Evolutionary conservation across 2,797 vertebrate species (phyloP), one percentile per base, ranked within the genome.

Genomic region (Poecile montanus): DNA sequence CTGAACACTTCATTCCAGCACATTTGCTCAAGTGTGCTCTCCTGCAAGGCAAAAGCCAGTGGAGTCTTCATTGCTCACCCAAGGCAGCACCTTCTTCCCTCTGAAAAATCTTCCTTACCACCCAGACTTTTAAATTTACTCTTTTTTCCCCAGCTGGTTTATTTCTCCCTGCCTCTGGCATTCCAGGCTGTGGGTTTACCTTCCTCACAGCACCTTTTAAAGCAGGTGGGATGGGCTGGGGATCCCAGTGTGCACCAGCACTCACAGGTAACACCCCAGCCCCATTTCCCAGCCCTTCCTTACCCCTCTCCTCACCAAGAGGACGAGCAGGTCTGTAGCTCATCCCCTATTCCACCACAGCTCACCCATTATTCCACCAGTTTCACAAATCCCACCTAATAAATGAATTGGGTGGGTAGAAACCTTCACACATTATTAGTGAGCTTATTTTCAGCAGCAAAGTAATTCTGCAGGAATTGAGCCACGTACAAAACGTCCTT

Each of bases 1-100:
- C 70, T 81, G 40, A 89, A n/a, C 56, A 56, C 56, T 81, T 92
- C 91, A 76, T 61, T 60, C 44, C 82, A 88, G 87, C 70, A 81
- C 79, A 73, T 92, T 97, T 89, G 56, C 73, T 95, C 79, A 62
- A 88, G 66, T 45, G 65, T 32, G 42, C 68, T 93, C 85, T 58
- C 58, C 84, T 70, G 58, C 70, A 58, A 1, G 10, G 62, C 51
- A 86, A 76, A 91, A 92, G 21, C n/a, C 73, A 42, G 3, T 2
- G 27, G 38, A 83, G 26, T n/a, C 36, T 54, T 75, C 5, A 1
- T 18, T 54, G 72, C 27, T 75, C 22, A 76, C 34, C 17, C 53
- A 51, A 85, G 42, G 42, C 54, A 93, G 44, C 26, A 65, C 34
- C 61, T 51, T 16, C 32, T 86, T 74, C 61, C 36, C 53, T 70